Conservation (phyloP, 2,888 invertebrate species). For the Creontiades dilutus region DNA sequence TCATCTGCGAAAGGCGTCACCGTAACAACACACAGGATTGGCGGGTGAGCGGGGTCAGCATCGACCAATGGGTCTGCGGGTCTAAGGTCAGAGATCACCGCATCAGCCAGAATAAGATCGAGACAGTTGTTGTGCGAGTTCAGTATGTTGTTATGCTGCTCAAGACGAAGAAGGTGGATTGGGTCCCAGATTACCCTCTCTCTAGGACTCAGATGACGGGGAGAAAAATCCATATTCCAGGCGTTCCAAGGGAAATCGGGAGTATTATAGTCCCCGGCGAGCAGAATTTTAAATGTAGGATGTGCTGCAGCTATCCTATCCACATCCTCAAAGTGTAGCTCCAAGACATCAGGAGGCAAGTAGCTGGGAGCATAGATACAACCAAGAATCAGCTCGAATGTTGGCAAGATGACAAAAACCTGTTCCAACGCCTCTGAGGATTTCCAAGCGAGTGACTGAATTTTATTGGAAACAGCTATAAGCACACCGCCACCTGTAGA, state of each 20-base stretch:
- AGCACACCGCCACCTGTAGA: constrained; percentile 13
- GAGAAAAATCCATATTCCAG: neutral
- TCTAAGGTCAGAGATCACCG: too few relatives aligned
- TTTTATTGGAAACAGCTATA: neutral
- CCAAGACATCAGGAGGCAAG: neutral
- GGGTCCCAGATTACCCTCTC: neutral
- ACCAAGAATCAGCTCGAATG: neutral
- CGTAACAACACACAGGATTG: neutral
- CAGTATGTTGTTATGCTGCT: neutral
- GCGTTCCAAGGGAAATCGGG: neutral
- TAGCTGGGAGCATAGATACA: neutral
- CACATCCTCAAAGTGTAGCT: neutral
- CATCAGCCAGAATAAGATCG: neutral
- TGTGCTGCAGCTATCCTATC: neutral
- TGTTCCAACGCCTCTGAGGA: neutral
- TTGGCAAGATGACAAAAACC: neutral
- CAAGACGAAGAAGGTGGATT: neutral
- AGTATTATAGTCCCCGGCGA: neutral
- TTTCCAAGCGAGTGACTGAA: neutral
- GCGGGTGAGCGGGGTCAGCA: neutral
- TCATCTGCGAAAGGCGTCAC: neutral
- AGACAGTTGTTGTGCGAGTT: neutral
- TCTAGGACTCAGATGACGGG: neutral
- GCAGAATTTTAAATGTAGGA: neutral
- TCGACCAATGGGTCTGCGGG: neutral